These are phyloP conservation scores for Gobiocypris rarus DNA, from an alignment of 2,113 vertebrate genomes.

Conservation along the genomic window DNA sequence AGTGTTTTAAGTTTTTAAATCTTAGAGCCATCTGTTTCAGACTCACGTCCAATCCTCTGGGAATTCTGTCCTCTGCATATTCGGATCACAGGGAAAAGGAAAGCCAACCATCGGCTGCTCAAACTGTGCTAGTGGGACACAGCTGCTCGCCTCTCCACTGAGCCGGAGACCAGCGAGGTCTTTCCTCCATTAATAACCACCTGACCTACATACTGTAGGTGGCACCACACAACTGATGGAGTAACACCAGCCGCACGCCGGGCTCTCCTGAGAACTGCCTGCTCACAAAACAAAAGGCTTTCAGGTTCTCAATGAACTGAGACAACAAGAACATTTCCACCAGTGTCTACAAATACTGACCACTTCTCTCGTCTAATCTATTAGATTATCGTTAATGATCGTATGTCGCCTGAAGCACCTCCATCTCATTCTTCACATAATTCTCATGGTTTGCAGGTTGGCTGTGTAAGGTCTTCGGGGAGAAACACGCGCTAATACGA, in stretches of 20 bases:
- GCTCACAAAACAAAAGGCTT: not conserved
- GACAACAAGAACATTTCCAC: not conserved
- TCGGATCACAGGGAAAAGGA: not conserved
- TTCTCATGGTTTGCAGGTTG: not conserved
- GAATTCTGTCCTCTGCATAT: conserved; percentile 21
- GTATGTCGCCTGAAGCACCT: not conserved
- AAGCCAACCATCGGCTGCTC: not conserved
- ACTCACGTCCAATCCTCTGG: conserved; percentile 10
- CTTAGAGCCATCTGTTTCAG: conserved; percentile 46
- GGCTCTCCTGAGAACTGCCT: not conserved
- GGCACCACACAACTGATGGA: not conserved
- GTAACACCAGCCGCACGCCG: not conserved
- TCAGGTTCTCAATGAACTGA: not conserved
- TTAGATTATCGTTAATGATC: not conserved
- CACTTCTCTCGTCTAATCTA: not conserved
- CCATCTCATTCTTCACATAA: not conserved
- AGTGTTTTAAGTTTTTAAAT: not conserved
- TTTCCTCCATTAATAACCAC: conserved; percentile 9
- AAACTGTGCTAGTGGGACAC: conserved; percentile 29
- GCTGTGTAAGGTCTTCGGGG: not conserved
- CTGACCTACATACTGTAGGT: conserved; percentile 8
- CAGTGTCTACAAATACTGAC: not conserved
- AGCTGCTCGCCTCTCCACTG: not conserved
- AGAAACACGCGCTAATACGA: not conserved
- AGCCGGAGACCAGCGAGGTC: not conserved